Base-by-base conservation (phyloP, 1,140 invertebrate species). In the Argopecten irradians region DNA sequence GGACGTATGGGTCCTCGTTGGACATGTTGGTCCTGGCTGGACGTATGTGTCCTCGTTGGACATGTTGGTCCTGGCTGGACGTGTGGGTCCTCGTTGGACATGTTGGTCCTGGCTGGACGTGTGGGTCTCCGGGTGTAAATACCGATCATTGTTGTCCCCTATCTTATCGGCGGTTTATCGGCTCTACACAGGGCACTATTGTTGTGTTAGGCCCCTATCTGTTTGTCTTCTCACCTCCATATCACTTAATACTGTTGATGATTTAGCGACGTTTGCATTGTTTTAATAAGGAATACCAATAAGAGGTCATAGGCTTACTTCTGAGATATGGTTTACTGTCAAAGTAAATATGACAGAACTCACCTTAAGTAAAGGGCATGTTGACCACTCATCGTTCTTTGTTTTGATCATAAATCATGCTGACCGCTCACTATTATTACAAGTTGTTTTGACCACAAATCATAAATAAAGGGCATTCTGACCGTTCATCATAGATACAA, bases 171-270 rank as follows among this genome's bases (percentile, higher is more conserved):
- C 1, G 22, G 55, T 71, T 39, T 71, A 71, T 71, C 55, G 16
- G 5, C 55, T 71, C 8, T 71, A 71, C 55, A 3, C 28, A 28
- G 3, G n/a, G 22, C n/a, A 71, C 55, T 71, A 71, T 71, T 71
- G 55, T 71, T 71, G 55, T 71, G 55, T n/a, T 28, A 71, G 55
- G 55, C 28, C n/a, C 11, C 55, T 71, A 71, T 71, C 55, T 71
- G 55, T 71, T 71, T 71, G 55, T 71, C 55, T 71, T 71, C 55
- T 71, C 55, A 71, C 55, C 55, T n/a, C 55, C n/a, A 71, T 71
- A 71, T 71, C 55, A 71, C 55, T 71, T 71, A 71, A 71, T 71
- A 71, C 55, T 71, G 55, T 71, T 71, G 55, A 71, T 71, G 55
- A 71, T 71, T 71, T 71, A 71, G 22, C 55, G 55, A 71, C 22